Conservation (phyloP, 2,888 invertebrate species). For the Flexamia atlantica region DNA sequence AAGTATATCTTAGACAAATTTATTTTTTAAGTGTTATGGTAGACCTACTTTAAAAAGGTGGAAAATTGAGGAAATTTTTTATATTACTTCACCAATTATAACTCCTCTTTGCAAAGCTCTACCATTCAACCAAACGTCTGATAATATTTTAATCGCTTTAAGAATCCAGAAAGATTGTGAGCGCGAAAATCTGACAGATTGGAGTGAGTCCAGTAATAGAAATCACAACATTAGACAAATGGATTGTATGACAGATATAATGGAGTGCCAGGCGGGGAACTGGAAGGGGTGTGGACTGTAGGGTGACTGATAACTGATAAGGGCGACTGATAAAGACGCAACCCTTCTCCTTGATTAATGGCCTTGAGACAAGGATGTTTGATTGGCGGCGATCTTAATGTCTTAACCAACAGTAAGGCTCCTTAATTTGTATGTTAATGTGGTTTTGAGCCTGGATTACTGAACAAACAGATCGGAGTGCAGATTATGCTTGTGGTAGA, state of each 20-base stretch:
- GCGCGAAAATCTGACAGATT: neutral
- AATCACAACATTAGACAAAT: conserved; percentile 43
- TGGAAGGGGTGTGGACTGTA: neutral
- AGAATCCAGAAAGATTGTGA: too few species aligned
- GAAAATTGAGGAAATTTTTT: too few species aligned
- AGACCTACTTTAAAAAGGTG: too few species aligned
- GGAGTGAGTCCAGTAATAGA: conserved; percentile 14
- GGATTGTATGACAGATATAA: conserved; percentile 42
- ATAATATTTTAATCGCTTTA: too few species aligned
- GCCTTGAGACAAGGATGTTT: conserved; percentile 17
- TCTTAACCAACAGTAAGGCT: conserved; percentile 19
- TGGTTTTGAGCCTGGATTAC: conserved; percentile 14
- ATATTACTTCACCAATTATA: too few species aligned
- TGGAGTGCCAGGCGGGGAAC: conserved; percentile 12
- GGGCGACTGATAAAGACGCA: conserved; percentile 28
- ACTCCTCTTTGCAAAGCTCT: too few species aligned
- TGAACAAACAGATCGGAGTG: neutral
- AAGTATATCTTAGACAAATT: too few species aligned
- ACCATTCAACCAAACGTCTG: too few species aligned
- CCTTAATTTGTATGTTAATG: conserved; percentile 52
- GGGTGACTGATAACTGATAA: neutral
- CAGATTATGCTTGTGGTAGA: too few species aligned
- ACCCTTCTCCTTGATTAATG: conserved; percentile 41
- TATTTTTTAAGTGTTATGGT: too few species aligned
- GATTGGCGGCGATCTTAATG: conserved; percentile 24